A percentile compares a stretch with the other conserved stretches of the same genome.
Conservation (phyloP, 2,888 invertebrate genomes). For the Spialia ferax region DNA sequence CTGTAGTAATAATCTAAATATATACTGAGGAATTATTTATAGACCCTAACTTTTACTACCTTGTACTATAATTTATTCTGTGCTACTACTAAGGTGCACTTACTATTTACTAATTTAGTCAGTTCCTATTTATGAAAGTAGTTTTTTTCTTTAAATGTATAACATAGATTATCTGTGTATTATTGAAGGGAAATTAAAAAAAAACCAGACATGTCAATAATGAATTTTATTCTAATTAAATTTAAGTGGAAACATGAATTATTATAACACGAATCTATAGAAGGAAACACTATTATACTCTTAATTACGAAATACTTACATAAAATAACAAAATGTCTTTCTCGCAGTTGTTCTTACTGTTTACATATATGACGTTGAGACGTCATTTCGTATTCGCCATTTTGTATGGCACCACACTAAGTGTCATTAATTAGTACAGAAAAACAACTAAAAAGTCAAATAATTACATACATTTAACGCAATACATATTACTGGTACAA, state of each 20-base stretch:
- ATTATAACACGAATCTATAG: constrained; percentile 86
- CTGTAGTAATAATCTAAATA: no score
- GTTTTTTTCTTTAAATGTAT: no score
- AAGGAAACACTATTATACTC: constrained; percentile 84
- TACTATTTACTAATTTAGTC: no score
- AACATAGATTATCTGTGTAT: no score
- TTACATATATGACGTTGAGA: constrained; percentile 26
- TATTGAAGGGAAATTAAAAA: no score
- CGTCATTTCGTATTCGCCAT: constrained; percentile 51
- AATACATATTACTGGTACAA: constrained; percentile 49
- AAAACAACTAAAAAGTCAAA: constrained; percentile 42
- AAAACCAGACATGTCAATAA: constrained; percentile 75
- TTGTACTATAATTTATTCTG: no score
- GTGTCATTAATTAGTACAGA: constrained; percentile 37
- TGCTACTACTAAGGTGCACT: no score
- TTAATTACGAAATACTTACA: constrained; percentile 85
- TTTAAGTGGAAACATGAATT: constrained; percentile 86
- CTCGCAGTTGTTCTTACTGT: constrained; percentile 59
- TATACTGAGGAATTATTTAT: no score
- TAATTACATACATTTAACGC: constrained; percentile 40
- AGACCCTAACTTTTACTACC: no score
- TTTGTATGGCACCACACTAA: constrained; percentile 62
- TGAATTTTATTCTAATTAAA: constrained; percentile 85
- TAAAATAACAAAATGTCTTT: constrained; percentile 85
- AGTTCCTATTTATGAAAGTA: no score